Conservation (phyloP, 2,888 invertebrate species). For the Petrolisthes cinctipes region DNA sequence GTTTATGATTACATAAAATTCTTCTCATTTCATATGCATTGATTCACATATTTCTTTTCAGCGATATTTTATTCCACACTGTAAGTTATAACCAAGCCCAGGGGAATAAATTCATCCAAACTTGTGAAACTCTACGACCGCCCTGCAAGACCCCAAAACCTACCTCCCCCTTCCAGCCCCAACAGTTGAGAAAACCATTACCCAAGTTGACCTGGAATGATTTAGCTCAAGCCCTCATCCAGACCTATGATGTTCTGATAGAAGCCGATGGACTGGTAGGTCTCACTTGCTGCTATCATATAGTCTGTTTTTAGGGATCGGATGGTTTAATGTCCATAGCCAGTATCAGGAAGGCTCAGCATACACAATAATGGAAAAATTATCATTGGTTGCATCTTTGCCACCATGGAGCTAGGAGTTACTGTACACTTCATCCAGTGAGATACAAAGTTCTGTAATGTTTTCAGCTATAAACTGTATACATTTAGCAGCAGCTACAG, state of each 20-base stretch:
- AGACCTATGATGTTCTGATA: slow-evolving; percentile 52
- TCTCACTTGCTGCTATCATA: background rate
- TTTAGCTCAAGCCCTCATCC: slow-evolving; percentile 40
- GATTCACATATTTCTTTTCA: slow-evolving; percentile 19
- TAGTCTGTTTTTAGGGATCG: background rate
- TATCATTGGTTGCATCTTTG: no score
- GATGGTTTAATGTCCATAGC: no score
- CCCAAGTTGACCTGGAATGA: slow-evolving; percentile 51
- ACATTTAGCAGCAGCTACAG: no score
- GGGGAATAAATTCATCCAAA: slow-evolving; percentile 59
- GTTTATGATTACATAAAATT: background rate
- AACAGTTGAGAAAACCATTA: slow-evolving; percentile 30
- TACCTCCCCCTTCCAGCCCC: slow-evolving; percentile 18
- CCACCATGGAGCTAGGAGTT: no score
- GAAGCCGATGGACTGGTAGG: slow-evolving; percentile 51
- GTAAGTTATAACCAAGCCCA: slow-evolving; percentile 49
- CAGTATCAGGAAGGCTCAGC: no score
- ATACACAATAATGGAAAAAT: no score
- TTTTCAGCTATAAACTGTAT: no score
- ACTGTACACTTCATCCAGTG: no score
- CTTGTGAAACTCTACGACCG: slow-evolving; percentile 56
- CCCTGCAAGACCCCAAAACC: slow-evolving; percentile 36
- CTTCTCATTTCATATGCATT: background rate
- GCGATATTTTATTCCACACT: slow-evolving; percentile 46
- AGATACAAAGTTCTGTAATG: no score